Conservation (phyloP, 2,888 invertebrate species). For the Diloba caeruleocephala region DNA sequence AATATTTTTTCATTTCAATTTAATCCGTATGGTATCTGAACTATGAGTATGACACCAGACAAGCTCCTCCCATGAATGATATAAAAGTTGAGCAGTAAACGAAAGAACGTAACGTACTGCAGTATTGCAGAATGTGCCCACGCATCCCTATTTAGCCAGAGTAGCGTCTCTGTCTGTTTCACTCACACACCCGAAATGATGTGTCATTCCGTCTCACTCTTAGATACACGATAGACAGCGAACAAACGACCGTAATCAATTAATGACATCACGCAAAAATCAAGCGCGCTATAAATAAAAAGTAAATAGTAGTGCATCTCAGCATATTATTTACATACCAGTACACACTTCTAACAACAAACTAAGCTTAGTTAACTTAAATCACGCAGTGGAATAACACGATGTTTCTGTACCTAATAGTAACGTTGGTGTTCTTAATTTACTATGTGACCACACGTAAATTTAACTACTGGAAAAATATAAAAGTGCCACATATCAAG, state of each 20-base stretch:
- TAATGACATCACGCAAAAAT: neutral
- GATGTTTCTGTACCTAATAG: constrained; percentile 31
- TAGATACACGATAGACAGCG: no score
- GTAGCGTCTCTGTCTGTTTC: no score
- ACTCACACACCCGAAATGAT: no score
- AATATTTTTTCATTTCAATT: no score
- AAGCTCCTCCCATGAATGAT: no score
- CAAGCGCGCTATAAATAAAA: neutral
- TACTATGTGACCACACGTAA: constrained; percentile 48
- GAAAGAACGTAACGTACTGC: no score
- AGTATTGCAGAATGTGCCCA: no score
- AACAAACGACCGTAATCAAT: neutral
- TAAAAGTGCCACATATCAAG: constrained; percentile 51
- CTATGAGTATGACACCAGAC: no score
- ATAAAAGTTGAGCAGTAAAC: no score
- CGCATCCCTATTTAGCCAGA: no score
- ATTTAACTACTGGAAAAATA: constrained; percentile 59
- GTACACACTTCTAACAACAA: neutral
- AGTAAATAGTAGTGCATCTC: neutral
- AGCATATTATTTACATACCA: neutral
- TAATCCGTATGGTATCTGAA: no score
- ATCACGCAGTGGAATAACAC: constrained; percentile 8
- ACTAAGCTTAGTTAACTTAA: constrained; percentile 6
- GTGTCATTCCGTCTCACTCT: no score
- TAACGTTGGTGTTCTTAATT: constrained; percentile 14